phyloP scores from a whole-genome alignment of 2,113 vertebrate genomes.

The Passer domesticus region DNA sequence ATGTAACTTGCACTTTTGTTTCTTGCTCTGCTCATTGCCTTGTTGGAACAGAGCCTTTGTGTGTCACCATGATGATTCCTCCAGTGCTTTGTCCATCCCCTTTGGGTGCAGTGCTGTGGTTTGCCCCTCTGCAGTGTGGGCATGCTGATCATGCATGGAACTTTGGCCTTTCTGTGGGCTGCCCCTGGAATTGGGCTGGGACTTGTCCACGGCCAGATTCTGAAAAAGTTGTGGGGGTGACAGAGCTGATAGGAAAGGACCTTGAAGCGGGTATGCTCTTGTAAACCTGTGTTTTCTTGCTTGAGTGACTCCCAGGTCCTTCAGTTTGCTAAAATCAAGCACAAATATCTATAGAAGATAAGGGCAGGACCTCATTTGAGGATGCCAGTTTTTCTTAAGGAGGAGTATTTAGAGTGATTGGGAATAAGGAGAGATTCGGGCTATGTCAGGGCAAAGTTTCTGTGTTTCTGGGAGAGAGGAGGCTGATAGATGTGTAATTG shows the following conservation, averaged over 20 bases:
- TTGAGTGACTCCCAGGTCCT: background rate
- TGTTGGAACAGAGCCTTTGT: background rate
- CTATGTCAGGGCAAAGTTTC: background rate
- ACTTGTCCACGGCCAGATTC: background rate
- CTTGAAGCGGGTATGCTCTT: background rate
- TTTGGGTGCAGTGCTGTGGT: background rate
- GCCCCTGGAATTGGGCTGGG: background rate
- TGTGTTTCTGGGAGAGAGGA: background rate
- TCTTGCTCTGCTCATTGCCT: background rate
- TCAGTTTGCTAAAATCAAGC: background rate
- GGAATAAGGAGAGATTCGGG: background rate
- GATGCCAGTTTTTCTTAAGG: background rate
- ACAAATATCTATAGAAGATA: background rate
- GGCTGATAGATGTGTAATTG: background rate
- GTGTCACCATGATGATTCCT: accelerated
- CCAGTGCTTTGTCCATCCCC: background rate
- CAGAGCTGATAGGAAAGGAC: background rate
- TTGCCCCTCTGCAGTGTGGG: background rate
- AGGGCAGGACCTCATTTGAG: background rate
- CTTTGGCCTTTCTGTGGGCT: background rate
- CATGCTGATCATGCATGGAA: too few species aligned
- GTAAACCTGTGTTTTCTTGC: background rate
- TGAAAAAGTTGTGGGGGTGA: background rate
- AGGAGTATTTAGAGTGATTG: background rate
- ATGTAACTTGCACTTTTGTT: background rate